phyloP scores from a whole-genome alignment of 2,797 vertebrate genomes.

The Epinephelus malabaricus region DNA sequence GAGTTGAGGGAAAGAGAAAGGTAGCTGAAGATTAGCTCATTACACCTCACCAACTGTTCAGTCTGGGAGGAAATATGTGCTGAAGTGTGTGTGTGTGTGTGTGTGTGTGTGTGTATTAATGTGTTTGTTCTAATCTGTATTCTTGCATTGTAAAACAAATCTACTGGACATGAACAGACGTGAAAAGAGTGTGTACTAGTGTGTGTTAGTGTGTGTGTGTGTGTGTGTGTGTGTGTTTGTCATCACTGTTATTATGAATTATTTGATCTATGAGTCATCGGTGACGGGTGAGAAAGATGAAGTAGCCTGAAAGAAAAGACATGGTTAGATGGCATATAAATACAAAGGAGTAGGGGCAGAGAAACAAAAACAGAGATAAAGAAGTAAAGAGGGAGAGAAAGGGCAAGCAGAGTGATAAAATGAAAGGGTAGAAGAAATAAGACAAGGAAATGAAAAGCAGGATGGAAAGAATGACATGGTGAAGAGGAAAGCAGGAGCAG shows the following conservation, averaged over 20 bases:
- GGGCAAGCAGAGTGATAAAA: background rate
- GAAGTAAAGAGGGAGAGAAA: background rate
- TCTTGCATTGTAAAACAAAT: background rate
- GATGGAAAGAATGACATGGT: background rate
- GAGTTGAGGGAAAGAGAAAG: slow-evolving; percentile 8
- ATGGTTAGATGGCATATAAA: background rate
- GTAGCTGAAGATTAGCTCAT: slow-evolving; percentile 54
- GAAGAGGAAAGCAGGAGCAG: fast-evolving
- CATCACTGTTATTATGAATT: background rate
- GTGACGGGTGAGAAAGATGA: background rate
- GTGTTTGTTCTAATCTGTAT: background rate
- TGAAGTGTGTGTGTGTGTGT: slow-evolving; percentile 3
- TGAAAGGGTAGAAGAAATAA: background rate
- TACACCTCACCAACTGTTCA: slow-evolving; percentile 68
- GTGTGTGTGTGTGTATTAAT: slow-evolving; percentile 6
- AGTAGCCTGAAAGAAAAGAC: background rate
- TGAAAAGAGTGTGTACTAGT: background rate
- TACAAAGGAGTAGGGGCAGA: background rate
- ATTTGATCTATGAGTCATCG: slow-evolving; percentile 28
- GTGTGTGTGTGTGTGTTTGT: background rate
- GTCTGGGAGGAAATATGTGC: slow-evolving; percentile 18
- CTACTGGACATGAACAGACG: background rate
- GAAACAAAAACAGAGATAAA: background rate
- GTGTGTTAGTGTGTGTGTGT: background rate
- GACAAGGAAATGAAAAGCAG: background rate